Evolutionary conservation across 1,140 invertebrate species (phyloP).

Genomic region (Chionoecetes opilio): DNA sequence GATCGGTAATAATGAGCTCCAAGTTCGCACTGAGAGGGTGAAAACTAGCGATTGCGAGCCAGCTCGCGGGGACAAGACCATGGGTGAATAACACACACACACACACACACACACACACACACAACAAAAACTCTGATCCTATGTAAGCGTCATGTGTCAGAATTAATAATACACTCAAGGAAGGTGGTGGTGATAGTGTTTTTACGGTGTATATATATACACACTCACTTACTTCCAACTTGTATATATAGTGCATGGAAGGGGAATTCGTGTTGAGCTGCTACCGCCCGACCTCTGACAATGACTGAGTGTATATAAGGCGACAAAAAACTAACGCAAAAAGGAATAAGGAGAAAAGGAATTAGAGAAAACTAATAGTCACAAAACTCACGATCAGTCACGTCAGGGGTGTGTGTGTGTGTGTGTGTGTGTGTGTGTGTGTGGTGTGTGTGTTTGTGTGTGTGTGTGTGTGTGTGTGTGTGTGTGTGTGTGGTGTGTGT

Average conservation of each 20-base stretch:
- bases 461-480: constrained; percentile 31
- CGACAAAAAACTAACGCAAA: neutral
- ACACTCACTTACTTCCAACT: neutral
- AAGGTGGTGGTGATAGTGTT: too few relatives aligned
- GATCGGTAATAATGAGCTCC: too few relatives aligned
- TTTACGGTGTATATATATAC: too few relatives aligned
- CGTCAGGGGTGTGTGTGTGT: constrained; percentile 12
- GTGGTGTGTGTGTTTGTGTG: constrained; percentile 50
- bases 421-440: constrained; percentile 5
- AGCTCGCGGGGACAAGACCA: too few relatives aligned
- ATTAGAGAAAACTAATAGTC: too few relatives aligned
- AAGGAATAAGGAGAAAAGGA: neutral
- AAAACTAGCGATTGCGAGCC: too few relatives aligned
- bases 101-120: constrained; percentile 15
- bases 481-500: neutral
- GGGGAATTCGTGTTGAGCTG: neutral
- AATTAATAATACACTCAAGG: neutral
- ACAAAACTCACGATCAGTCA: neutral
- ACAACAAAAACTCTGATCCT: neutral
- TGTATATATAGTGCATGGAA: neutral
- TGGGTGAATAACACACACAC: neutral
- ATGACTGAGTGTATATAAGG: neutral
- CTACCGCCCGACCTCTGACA: neutral
- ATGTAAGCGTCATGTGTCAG: neutral
- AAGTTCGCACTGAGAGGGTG: too few relatives aligned